Base-by-base conservation (phyloP, 2,113 vertebrate genomes). In the Progne subis region DNA sequence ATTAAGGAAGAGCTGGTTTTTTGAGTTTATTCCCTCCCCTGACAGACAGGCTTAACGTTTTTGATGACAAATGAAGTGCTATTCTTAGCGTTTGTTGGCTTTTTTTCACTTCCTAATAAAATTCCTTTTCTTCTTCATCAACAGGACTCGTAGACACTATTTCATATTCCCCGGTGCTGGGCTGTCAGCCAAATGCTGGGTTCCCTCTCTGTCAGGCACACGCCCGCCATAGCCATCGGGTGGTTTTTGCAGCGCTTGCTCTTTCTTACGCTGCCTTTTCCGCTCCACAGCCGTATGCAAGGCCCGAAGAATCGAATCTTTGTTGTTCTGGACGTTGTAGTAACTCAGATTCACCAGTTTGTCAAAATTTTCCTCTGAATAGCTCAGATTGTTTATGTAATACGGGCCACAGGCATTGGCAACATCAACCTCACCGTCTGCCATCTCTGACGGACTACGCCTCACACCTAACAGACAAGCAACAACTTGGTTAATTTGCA, bases 251-350 rank as follows among this genome's bases (percentile, higher is more conserved):
- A 81, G 59, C 2, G 37, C 12, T 92, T 93, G 83, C 50, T 79
- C 59, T 83, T 67, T 88, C 84, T 95, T 98, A 11, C 3, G n/a
- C 32, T 60, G 79, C 82, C 96, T 98, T 97, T 98, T 98, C 82
- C 91, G 71, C 77, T 98, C 97, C 78, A 98, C 91, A 0, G 95
- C 97, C 0, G 95, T 68, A 14, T 9, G 76, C 87, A 98, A 84
- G 74, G 97, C 97, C 87, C 94, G 96, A 29, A 98, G 80, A 88
- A 98, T 96, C 70, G 78, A 86, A 60, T 97, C 97, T 75, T 97
- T 94, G 50, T 98, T 98, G 77, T 98, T 98, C 89, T 98, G 94
- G 70, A 98, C 67, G 2, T 98, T 98, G 88, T 98, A 98, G 85
- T 98, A 97, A 4, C 96, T 95, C 43, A 98, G 91, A 29, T 98